Conservation (phyloP, 1,140 invertebrate species). For the Pogonomyrmex californicus region DNA sequence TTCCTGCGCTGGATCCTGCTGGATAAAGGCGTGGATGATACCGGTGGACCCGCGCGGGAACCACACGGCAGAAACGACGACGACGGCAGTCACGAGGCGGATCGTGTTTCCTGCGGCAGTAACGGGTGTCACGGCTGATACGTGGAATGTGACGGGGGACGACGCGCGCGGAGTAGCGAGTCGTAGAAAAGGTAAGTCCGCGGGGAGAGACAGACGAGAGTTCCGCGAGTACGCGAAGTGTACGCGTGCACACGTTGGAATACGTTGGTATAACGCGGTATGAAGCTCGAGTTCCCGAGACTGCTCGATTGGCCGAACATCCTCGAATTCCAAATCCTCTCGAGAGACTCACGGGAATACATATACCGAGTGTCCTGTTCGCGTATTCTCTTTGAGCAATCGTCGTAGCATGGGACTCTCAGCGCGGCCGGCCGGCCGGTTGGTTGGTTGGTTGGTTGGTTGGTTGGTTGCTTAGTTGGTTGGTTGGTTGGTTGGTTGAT, state of each 20-base stretch:
- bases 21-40: constrained; percentile 57
- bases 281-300: neutral
- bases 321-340: constrained; percentile 24
- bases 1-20: neutral
- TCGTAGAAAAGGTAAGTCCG: constrained; percentile 70
- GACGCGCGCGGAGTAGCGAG: constrained; percentile 57
- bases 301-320: constrained; percentile 28
- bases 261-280: neutral
- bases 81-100: constrained; percentile 33
- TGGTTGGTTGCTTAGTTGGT: no score
- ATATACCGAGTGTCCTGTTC: constrained; percentile 41
- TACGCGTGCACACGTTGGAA: neutral
- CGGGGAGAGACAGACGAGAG: neutral
- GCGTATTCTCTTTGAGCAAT: constrained; percentile 35
- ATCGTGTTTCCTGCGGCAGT: constrained; percentile 53
- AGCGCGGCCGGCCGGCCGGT: neutral
- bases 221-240: neutral
- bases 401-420: neutral
- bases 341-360: constrained; percentile 10
- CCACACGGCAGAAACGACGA: constrained; percentile 6
- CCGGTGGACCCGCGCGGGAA: constrained; percentile 6
- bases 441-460: no score
- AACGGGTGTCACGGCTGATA: constrained; percentile 56
- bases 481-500: no score
- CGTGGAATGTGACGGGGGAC: constrained; percentile 74